Conservation (phyloP, 2,797 vertebrate species). For the Gallinago solitaria region DNA sequence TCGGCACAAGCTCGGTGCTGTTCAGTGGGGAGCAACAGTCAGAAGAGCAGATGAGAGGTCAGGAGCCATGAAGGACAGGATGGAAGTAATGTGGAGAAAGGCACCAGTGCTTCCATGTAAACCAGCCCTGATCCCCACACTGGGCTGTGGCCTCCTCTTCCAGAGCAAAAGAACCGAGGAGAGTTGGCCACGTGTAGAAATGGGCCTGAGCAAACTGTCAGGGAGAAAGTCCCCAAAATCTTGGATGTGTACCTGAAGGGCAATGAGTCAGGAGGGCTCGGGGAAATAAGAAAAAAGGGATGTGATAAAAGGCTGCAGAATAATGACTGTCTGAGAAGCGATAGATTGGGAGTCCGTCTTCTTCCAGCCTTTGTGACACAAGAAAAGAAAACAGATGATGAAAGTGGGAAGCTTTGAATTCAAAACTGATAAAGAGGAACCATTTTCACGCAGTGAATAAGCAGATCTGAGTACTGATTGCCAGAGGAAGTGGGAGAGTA, state of each 20-base stretch:
- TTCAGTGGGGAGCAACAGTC: neutral
- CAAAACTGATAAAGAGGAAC: neutral
- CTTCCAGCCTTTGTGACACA: neutral
- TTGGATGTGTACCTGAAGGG: neutral
- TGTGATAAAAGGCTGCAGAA: neutral
- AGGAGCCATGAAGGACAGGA: neutral
- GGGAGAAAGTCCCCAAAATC: neutral
- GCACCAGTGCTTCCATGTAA: rapidly evolving
- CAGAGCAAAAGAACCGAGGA: neutral
- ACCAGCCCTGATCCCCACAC: neutral
- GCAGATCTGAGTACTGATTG: neutral
- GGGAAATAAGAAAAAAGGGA: neutral
- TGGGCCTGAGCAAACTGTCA: neutral
- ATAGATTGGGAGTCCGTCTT: neutral
- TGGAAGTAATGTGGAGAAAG: neutral
- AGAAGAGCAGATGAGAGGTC: neutral
- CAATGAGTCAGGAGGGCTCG: neutral
- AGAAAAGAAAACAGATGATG: neutral
- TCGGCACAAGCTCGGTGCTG: neutral
- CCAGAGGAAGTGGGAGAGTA: neutral
- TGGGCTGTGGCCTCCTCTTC: neutral
- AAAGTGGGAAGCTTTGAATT: neutral
- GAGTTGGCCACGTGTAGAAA: neutral
- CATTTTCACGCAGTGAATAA: neutral
- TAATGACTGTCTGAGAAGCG: neutral